Evolutionary conservation across 2,888 invertebrate genomes (phyloP), one percentile per base, ranked within the genome.

Genomic region (Chesias legatella): DNA sequence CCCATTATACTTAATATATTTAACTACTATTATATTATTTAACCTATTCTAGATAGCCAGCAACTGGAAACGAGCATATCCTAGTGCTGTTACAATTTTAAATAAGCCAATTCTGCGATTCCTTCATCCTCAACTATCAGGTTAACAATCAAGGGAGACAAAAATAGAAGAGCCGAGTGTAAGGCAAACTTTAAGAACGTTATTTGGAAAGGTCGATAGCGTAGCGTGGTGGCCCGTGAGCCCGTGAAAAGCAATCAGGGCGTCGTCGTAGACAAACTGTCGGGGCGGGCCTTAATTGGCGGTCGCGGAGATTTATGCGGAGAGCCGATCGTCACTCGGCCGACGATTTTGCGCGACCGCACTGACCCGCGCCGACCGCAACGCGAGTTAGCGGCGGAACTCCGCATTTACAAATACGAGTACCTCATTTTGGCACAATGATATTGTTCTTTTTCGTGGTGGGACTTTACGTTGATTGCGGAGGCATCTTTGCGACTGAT

Each of bases 261-360:
- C 77, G 77, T 74, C 77, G 74, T 75, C 75, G 83, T 80, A 85
- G 84, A 86, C 86, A 86, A 86, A 86, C 83, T 86, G 86, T 85
- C 85, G 85, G 77, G 79, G 79, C 64, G 76, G 72, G 60, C 80
- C 84, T 81, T 88, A 88, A 88, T 88, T 88, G 88, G 88, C 83
- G 86, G 88, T 84, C 80, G 75, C 64, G 49, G 77, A 86, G 88
- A 88, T 88, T 88, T 88, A 88, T 88, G 83, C 83, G 81, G 78
- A 67, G 75, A 69, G 74, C 73, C 74, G 76, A 69, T 76, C 83
- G 78, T 80, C 80, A 79, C 73, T 68, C 68, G 73, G 70, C 56
- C 69, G 71, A 58, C 72, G 71, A 68, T 71, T 67, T 62, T 62
- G 56, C 56, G 56, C 58, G 59, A 63, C 68, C 69, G 60, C 67